Base-by-base conservation (phyloP, 2,113 vertebrate genomes). In the Zapus hudsonius region DNA sequence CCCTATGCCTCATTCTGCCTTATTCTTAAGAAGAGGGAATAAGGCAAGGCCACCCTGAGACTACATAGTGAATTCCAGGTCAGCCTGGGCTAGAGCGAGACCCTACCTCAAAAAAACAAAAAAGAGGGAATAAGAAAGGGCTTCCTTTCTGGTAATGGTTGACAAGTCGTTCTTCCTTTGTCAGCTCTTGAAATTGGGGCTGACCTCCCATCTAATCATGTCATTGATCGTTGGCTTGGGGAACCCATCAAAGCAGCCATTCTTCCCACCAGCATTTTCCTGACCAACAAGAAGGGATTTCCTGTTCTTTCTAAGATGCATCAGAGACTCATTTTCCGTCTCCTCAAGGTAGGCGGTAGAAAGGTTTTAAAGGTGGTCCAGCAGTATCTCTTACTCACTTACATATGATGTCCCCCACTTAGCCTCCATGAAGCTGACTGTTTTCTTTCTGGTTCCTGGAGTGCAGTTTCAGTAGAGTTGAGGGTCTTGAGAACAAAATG, bases 211-310 rank as follows among this genome's bases (percentile, higher is more conserved):
- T 98, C 98, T 79, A 98, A 98, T 11, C 95, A 98, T 1, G 98
- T 99, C 91, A 98, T 99, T 61, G 99, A 99, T 96, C 99, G 99
- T 69, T 99, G 99, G 99, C 98, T 99, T 13, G 99, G 99, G 13
- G 99, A 99, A 84, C 99, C 99, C 13, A 99, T 99, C 97, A 99
- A 99, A 98, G 98, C 99, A 79, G 99, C 99, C 75, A 97, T 99
- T 89, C 98, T 99, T 23, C 98, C 99, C 64, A 99, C 99, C 88
- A 99, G 96, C 97, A 98, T 99, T 97, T 99, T 99, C 96, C 97
- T 99, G 61, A 99, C 99, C 63, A 99, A 99, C 97, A 99, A 99
- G 97, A 99, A 99, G 96, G 99, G 99, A 47, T 99, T 99, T 95
- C 99, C 99, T 19, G 99, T 99, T 69, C 97, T 99, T 76, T 99